These are phyloP conservation scores for Eristalis arbustorum DNA, from an alignment of 2,888 invertebrate species.

Conservation along the genomic window DNA sequence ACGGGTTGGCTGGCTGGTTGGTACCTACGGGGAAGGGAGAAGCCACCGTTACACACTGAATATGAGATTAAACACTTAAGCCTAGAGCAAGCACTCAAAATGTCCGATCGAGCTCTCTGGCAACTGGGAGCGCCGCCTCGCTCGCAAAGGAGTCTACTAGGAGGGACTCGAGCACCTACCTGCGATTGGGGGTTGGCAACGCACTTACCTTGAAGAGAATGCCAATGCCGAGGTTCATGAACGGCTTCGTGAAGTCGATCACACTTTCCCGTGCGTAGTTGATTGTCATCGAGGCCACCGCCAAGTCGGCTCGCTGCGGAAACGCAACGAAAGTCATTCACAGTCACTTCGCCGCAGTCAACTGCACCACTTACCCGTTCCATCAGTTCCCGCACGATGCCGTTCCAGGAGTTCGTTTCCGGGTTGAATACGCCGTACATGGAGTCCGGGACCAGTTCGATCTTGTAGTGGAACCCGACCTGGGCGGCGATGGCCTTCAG, in stretches of 20 bases:
- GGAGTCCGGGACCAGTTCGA: constrained; percentile 91
- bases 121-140: no score
- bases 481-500: constrained; percentile 89
- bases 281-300: constrained; percentile 98
- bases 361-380: constrained; percentile 85
- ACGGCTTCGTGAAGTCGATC: constrained; percentile 99
- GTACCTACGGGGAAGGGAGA: constrained; percentile 84
- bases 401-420: constrained; percentile 93
- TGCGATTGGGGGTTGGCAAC: background rate
- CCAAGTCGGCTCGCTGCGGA: constrained; percentile 93
- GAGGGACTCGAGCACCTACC: background rate
- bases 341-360: no score
- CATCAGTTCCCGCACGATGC: constrained; percentile 92
- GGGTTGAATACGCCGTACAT: constrained; percentile 95
- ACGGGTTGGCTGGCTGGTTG: constrained; percentile 92
- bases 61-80: background rate
- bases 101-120: no score
- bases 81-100: no score
- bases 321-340: background rate
- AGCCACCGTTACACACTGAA: background rate
- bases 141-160: background rate
- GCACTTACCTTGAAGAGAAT: constrained; percentile 93
- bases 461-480: constrained; percentile 93
- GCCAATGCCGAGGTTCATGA: constrained; percentile 98
- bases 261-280: constrained; percentile 93